Conservation (phyloP, 2,888 invertebrate genomes). For the Sinodicranocentrus sp. region DNA sequence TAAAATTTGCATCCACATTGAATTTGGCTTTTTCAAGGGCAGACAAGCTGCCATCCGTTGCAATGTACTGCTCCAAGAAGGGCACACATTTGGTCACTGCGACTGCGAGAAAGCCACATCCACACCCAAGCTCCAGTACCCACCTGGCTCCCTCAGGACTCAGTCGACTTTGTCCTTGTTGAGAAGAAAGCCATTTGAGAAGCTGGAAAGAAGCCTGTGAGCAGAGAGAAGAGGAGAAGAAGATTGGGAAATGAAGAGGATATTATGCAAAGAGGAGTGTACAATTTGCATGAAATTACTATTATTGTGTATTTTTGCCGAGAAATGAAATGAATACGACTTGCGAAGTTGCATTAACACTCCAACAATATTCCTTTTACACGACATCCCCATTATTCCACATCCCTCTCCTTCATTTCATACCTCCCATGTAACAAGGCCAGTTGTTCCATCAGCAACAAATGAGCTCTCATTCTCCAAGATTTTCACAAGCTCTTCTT, state of each 20-base stretch:
- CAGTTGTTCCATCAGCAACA: slow-evolving; percentile 72
- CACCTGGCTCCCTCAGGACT: slow-evolving; percentile 24
- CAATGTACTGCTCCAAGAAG: slow-evolving; percentile 56
- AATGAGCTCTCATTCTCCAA: slow-evolving; percentile 70
- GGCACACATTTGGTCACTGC: slow-evolving; percentile 47
- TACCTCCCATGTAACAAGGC: slow-evolving; percentile 73
- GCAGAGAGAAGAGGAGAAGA: too few species aligned
- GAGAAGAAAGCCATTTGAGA: slow-evolving; percentile 58
- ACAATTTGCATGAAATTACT: slow-evolving; percentile 17
- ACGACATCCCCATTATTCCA: background rate
- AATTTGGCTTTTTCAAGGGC: slow-evolving; percentile 60
- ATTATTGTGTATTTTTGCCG: background rate
- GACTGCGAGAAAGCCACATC: slow-evolving; percentile 69
- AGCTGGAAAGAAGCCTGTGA: slow-evolving; percentile 68
- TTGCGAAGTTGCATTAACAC: background rate
- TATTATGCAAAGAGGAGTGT: background rate
- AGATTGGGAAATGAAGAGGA: too few species aligned
- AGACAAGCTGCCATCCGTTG: slow-evolving; percentile 66
- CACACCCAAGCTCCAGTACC: slow-evolving; percentile 71
- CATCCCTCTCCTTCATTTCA: too few species aligned
- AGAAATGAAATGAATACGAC: slow-evolving; percentile 27
- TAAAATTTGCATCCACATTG: slow-evolving; percentile 66
- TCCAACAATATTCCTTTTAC: slow-evolving; percentile 1
- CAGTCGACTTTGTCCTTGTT: background rate
- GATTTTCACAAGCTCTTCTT: slow-evolving; percentile 57